Conservation (phyloP, 2,888 invertebrate genomes). For the Amphipyra tragopoginis region DNA sequence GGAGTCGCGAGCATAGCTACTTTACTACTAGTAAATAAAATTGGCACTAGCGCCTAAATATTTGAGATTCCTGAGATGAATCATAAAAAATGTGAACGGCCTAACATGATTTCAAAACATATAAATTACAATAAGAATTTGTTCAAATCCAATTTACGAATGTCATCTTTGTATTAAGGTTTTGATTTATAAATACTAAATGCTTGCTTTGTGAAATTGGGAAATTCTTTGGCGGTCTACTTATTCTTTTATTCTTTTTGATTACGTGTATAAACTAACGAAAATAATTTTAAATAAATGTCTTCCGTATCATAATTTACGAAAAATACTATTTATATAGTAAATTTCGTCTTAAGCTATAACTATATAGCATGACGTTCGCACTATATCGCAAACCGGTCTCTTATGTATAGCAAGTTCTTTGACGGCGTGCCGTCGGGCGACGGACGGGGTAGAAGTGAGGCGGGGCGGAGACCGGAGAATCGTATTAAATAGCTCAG, state of each 20-base stretch:
- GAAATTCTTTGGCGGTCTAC: slow-evolving; percentile 10
- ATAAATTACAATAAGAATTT: slow-evolving; percentile 36
- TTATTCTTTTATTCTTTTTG: slow-evolving; percentile 7
- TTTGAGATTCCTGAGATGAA: slow-evolving; percentile 49
- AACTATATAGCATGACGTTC: too few relatives aligned
- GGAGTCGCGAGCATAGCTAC: too few relatives aligned
- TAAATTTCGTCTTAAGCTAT: too few relatives aligned
- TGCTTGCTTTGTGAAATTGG: slow-evolving; percentile 9
- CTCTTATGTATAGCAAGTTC: too few relatives aligned
- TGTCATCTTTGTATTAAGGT: slow-evolving; percentile 24
- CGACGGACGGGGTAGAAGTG: too few relatives aligned
- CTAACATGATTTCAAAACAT: slow-evolving; percentile 26
- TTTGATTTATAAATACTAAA: slow-evolving; percentile 23
- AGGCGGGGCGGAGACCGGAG: too few relatives aligned
- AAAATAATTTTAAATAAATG: background rate
- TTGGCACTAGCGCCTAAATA: slow-evolving; percentile 58
- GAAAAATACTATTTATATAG: background rate
- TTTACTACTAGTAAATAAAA: slow-evolving; percentile 32
- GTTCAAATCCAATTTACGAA: slow-evolving; percentile 26
- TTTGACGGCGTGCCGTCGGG: too few relatives aligned
- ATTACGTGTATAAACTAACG: background rate
- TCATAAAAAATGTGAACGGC: slow-evolving; percentile 37
- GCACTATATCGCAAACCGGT: too few relatives aligned
- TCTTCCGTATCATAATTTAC: slow-evolving; percentile 18
- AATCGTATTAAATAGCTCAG: too few relatives aligned